Evolutionary conservation across 1,140 invertebrate genomes (phyloP), one percentile per base, ranked within the genome.

Genomic region (Ceratitis capitata): DNA sequence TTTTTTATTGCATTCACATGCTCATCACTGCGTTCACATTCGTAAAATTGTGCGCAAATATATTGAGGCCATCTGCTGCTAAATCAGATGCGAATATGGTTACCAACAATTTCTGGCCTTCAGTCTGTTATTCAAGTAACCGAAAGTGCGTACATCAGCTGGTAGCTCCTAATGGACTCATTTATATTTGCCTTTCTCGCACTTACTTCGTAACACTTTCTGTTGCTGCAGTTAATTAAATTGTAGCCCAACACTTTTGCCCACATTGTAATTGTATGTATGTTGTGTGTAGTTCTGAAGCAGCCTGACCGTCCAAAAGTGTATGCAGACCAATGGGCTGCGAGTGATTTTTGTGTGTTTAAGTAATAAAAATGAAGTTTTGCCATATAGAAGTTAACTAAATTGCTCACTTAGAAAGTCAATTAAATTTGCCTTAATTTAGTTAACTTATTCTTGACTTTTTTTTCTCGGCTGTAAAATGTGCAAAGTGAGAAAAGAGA

Each of bases 161-260:
- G 61, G 61, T 35, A 35, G 29, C 19, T 16, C 5, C 14, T 32
- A 69, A 69, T 69, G 29, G 61, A 69, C 61, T 69, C 61, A 39
- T 69, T 69, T 69, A 69, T 69, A 69, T 69, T 61, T 69, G 61
- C 61, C 29, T 69, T 69, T 19, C 61, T 69, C n/a, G n/a, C n/a
- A n/a, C n/a, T n/a, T n/a, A n/a, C n/a, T n/a, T n/a, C n/a, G n/a
- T n/a, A n/a, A n/a, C 51, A n/a, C 61, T 69, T 69, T 19, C 39
- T 69, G 61, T 29, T 69, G 61, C 14, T 69, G 61, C 32, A 69
- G 29, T 69, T 69, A 69, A 69, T 69, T 69, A 69, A 69, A 69
- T 69, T 69, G 32, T 69, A 69, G 61, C 10, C 32, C 14, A 69
- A 69, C 61, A 69, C 61, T 32, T 35, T 64, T 35, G 58, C 58